phyloP scores from a whole-genome alignment of 1,140 invertebrate genomes.

The Cydia strobilella region DNA sequence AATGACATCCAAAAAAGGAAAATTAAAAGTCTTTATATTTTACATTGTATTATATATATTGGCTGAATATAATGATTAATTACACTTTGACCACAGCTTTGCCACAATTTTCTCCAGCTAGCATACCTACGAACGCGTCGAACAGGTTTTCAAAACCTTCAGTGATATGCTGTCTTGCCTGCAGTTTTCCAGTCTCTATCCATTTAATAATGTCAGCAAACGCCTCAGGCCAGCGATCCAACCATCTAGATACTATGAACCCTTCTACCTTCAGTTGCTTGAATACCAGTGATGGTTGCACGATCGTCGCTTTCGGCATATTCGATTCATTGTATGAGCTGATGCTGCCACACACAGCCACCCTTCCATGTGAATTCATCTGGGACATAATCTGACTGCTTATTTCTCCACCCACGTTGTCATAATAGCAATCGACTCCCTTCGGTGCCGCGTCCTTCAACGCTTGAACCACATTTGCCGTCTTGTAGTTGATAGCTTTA shows the following conservation, averaged over 20 bases:
- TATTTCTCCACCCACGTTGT: slow-evolving; percentile 82
- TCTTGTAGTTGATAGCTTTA: slow-evolving; percentile 86
- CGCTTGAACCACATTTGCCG: slow-evolving; percentile 69
- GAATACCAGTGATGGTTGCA: slow-evolving; percentile 68
- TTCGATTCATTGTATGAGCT: slow-evolving; percentile 57
- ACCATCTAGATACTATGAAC: slow-evolving; percentile 62
- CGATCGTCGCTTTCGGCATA: slow-evolving; percentile 39
- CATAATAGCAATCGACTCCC: slow-evolving; percentile 82
- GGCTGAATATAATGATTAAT: slow-evolving; percentile 34
- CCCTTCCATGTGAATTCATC: slow-evolving; percentile 80
- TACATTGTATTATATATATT: too few relatives aligned
- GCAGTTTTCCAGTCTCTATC: slow-evolving; percentile 78
- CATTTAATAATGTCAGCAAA: slow-evolving; percentile 54
- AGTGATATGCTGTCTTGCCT: slow-evolving; percentile 76
- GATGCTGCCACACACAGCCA: slow-evolving; percentile 82
- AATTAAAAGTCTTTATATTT: too few relatives aligned
- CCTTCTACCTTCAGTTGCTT: slow-evolving; percentile 72
- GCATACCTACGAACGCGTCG: slow-evolving; percentile 79
- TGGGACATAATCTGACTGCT: slow-evolving; percentile 79
- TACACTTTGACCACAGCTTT: slow-evolving; percentile 78
- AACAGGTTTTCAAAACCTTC: slow-evolving; percentile 82
- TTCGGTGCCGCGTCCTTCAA: slow-evolving; percentile 81
- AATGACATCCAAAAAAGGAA: too few relatives aligned
- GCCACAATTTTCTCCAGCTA: slow-evolving; percentile 79
- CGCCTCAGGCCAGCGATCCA: slow-evolving; percentile 58